Conservation (phyloP, 2,888 invertebrate species). For the Erpobdella octoculata region DNA sequence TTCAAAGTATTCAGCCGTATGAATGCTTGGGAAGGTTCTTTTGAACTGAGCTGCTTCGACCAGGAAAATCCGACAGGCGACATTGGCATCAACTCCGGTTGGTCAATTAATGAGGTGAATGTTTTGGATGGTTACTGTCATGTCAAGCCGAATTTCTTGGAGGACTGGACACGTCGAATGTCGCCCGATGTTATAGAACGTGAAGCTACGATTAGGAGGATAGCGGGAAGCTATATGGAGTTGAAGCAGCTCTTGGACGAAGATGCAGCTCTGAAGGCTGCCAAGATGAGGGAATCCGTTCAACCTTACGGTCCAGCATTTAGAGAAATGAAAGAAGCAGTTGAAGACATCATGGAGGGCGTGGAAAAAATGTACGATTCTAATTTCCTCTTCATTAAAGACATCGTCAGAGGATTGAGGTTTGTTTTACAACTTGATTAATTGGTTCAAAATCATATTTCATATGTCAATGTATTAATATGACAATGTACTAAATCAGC, state of each 20-base stretch:
- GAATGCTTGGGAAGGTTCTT: not conserved
- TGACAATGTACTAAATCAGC: no score
- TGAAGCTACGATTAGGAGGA: no score
- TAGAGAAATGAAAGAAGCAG: not conserved
- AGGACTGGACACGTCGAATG: not conserved
- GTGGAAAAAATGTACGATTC: conserved; percentile 6
- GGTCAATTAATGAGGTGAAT: not conserved
- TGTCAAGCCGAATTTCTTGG: not conserved
- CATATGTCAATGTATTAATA: no score
- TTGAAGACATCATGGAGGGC: not conserved
- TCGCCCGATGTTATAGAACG: no score
- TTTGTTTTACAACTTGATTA: no score
- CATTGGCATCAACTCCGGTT: not conserved
- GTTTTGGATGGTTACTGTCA: not conserved
- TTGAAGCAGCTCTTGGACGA: not conserved
- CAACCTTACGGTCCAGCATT: not conserved
- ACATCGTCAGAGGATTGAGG: not conserved
- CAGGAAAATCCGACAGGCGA: not conserved
- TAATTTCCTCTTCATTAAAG: not conserved
- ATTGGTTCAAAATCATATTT: no score
- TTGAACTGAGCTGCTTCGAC: not conserved
- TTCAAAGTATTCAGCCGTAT: not conserved
- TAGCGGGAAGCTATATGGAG: no score
- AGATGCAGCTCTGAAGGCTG: not conserved
- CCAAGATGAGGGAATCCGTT: not conserved